phyloP scores from a whole-genome alignment of 2,888 invertebrate species.

The Microctonus hyperodae region DNA sequence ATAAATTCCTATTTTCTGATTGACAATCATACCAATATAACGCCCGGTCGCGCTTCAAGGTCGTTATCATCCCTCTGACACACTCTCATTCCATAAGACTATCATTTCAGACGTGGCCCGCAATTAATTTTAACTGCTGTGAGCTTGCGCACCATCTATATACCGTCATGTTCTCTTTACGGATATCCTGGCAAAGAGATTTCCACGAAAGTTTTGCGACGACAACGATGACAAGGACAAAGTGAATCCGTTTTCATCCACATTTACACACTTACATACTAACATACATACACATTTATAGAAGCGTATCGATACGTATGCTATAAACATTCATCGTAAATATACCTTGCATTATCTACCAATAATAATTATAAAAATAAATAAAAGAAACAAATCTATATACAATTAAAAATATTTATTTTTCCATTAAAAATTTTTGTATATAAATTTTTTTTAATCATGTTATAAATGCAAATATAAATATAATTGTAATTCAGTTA shows the following conservation, averaged over 20 bases:
- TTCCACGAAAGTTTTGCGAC: constrained; percentile 4
- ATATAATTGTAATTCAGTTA: background rate
- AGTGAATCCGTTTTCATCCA: background rate
- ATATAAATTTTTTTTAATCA: no score
- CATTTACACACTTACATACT: no score
- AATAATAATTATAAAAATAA: no score
- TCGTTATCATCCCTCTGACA: constrained; percentile 39
- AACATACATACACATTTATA: background rate
- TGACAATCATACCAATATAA: no score
- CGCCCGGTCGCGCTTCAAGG: constrained; percentile 35
- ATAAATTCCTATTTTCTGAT: no score
- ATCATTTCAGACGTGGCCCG: constrained; percentile 36
- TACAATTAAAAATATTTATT: background rate
- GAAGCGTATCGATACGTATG: no score
- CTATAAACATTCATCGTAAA: no score
- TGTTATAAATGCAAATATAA: background rate
- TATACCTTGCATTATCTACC: no score
- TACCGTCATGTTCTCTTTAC: constrained; percentile 13
- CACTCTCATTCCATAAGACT: constrained; percentile 28
- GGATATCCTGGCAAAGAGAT: constrained; percentile 26
- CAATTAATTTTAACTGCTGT: constrained; percentile 42
- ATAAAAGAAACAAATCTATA: no score
- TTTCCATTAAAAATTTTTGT: background rate
- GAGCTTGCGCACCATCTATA: constrained; percentile 21
- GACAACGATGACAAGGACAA: constrained; percentile 3